Percentiles rank a stretch among this genome's conserved stretches.
Conservation (phyloP, 35 echinoderm and acorn worm genomes). For the Ptychodera flava region DNA sequence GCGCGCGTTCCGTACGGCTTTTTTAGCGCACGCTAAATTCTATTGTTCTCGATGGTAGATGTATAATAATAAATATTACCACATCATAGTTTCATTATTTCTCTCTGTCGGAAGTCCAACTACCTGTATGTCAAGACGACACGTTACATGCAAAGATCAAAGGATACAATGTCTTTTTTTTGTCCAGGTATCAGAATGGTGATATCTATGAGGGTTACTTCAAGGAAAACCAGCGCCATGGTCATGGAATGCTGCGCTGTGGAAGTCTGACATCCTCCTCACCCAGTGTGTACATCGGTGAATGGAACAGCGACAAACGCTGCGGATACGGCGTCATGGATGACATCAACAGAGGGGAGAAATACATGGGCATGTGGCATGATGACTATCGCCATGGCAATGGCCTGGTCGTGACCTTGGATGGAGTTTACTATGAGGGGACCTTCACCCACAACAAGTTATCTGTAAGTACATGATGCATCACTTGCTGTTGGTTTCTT, state of each 20-base stretch:
- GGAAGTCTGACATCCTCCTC: constrained; percentile 19
- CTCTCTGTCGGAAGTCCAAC: too few species aligned
- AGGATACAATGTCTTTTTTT: background rate
- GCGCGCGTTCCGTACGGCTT: too few species aligned
- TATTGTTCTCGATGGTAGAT: too few species aligned
- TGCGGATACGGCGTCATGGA: constrained; percentile 88
- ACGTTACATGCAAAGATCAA: too few species aligned
- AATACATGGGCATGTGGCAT: constrained; percentile 97
- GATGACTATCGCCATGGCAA: constrained; percentile 81
- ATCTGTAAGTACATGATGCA: constrained; percentile 63
- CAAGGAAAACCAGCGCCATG: constrained; percentile 55
- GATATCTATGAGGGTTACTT: constrained; percentile 83
- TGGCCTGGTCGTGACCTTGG: constrained; percentile 82
- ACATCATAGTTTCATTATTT: too few species aligned
- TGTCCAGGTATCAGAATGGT: constrained; percentile 72
- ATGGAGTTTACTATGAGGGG: constrained; percentile 86
- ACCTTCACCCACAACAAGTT: constrained; percentile 79
- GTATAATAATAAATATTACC: too few species aligned
- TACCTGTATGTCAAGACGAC: too few species aligned
- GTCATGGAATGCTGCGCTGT: constrained; percentile 76
- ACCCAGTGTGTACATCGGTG: constrained; percentile 72
- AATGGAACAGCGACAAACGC: constrained; percentile 78
- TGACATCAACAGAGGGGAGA: constrained; percentile 71
- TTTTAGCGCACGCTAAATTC: too few species aligned
- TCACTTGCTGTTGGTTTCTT: too few species aligned